Evolutionary conservation across 2,888 invertebrate genomes (phyloP).

Genomic region (Diaprepes abbreviatus): DNA sequence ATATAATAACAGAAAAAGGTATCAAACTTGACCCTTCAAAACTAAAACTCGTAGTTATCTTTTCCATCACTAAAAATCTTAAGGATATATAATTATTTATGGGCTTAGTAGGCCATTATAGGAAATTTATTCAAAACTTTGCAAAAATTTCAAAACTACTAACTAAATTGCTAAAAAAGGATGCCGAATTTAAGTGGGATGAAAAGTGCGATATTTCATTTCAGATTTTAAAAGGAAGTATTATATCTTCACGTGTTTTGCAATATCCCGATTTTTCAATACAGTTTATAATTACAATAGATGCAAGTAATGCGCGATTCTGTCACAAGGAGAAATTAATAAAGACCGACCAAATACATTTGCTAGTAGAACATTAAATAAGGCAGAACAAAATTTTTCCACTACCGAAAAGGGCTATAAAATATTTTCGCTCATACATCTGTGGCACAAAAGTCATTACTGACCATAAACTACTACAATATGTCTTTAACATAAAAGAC

Average conservation of each 20-base stretch:
- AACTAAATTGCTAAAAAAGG: slow-evolving; percentile 6
- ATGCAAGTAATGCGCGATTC: slow-evolving; percentile 58
- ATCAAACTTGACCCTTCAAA: slow-evolving; percentile 9
- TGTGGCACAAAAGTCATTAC: slow-evolving; percentile 60
- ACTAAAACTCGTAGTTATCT: slow-evolving; percentile 8
- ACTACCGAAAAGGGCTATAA: slow-evolving; percentile 59
- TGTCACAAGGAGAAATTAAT: slow-evolving; percentile 52
- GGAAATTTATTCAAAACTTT: not conserved
- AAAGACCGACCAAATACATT: slow-evolving; percentile 58
- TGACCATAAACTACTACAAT: slow-evolving; percentile 59
- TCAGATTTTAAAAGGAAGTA: not conserved
- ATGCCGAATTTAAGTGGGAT: slow-evolving; percentile 1
- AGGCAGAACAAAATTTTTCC: slow-evolving; percentile 58
- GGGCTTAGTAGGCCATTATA: not conserved
- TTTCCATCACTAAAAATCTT: slow-evolving; percentile 5
- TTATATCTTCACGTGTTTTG: not conserved
- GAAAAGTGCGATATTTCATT: not conserved
- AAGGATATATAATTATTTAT: slow-evolving; percentile 1
- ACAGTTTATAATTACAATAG: slow-evolving; percentile 57
- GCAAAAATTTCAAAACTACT: slow-evolving; percentile 9
- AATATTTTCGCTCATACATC: slow-evolving; percentile 61
- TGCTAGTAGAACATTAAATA: slow-evolving; percentile 56
- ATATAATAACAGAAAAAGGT: slow-evolving; percentile 4
- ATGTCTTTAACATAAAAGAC: slow-evolving; percentile 57
- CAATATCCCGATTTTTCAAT: slow-evolving; percentile 36